Conservation (phyloP, 2,888 invertebrate species). For the Sesamia inferens region DNA sequence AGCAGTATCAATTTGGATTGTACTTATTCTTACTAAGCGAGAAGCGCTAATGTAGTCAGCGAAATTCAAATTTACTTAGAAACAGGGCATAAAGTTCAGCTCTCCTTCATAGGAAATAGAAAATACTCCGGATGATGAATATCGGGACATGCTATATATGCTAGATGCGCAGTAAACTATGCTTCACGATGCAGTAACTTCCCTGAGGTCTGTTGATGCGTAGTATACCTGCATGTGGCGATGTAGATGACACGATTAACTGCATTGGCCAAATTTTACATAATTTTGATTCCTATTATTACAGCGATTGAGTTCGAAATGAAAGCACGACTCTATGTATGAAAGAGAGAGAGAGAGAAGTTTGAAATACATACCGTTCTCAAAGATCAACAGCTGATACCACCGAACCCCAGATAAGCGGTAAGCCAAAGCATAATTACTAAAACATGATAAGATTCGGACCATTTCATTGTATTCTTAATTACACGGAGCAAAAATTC, state of each 20-base stretch:
- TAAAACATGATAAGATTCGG: conserved; percentile 55
- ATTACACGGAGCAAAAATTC: conserved; percentile 50
- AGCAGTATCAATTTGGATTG: background rate
- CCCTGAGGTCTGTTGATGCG: background rate
- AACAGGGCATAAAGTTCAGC: background rate
- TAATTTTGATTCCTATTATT: background rate
- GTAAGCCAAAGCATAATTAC: conserved; percentile 42
- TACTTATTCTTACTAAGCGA: background rate
- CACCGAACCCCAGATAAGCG: conserved; percentile 44
- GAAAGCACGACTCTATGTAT: too few relatives aligned
- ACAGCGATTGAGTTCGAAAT: background rate
- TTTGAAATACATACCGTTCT: background rate
- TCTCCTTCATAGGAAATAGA: background rate
- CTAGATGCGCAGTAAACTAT: background rate
- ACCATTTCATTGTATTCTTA: conserved; percentile 35
- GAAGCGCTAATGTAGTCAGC: background rate
- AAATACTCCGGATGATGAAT: background rate
- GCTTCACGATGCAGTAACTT: background rate
- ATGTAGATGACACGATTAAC: background rate
- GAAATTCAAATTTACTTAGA: background rate
- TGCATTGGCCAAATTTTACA: background rate
- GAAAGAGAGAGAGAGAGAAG: conserved; percentile 16
- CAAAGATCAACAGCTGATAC: conserved; percentile 44
- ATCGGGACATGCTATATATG: background rate
- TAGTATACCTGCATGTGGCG: background rate